Conservation (phyloP, 2,113 vertebrate genomes). For the Petrocephalus zakoni region DNA sequence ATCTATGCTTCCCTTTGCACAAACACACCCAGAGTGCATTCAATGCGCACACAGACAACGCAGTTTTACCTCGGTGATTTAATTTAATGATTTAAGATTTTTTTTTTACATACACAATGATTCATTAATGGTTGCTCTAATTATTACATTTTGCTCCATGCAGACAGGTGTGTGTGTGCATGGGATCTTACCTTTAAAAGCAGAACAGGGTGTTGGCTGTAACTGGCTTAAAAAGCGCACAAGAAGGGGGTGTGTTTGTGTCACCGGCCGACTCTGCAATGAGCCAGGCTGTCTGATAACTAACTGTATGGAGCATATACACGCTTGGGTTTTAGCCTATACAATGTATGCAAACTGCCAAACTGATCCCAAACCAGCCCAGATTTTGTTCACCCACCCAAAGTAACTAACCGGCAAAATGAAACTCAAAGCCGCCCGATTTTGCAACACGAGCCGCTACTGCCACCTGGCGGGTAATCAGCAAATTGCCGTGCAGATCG, state of each 20-base stretch:
- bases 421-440: not conserved
- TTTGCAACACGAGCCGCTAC: not conserved
- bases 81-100: not conserved
- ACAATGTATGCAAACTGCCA: not conserved
- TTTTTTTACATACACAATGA: not conserved
- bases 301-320: not conserved
- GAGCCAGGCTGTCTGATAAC: not conserved
- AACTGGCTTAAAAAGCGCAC: not conserved
- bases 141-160: not conserved
- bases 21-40: not conserved
- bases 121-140: not conserved
- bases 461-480: not conserved
- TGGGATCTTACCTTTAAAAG: not conserved
- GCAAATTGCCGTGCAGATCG: not conserved
- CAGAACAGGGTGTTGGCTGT: not conserved
- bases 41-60: not conserved
- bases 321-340: not conserved
- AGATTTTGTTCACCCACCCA: not conserved
- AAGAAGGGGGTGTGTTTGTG: not conserved
- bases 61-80: not conserved
- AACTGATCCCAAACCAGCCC: not conserved
- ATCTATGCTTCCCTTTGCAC: not conserved
- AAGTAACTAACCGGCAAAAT: not conserved
- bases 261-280: not conserved
- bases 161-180: not conserved